Base-by-base conservation (phyloP, 2,888 invertebrate species). In the Leuctra nigra region DNA sequence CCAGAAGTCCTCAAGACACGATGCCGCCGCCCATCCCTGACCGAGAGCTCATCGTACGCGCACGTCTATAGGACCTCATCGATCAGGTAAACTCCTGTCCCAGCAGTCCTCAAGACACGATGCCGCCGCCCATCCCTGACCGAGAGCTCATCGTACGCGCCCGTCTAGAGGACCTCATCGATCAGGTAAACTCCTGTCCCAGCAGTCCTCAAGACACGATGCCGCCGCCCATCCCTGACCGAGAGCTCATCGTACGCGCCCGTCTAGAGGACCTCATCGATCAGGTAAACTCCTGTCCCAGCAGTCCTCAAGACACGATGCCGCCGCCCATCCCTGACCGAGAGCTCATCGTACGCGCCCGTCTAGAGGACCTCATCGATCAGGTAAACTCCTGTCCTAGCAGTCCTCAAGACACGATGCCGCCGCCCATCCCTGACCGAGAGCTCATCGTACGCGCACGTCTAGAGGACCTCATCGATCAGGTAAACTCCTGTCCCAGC, bases 351-450 rank as follows among this genome's bases (percentile, higher is more conserved):
- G 91, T 92, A 56, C 80, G 94, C 62, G 87, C 87, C 0, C 78
- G 90, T 53, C 77, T 95, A 0, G 92, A 95, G 72, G 93, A 95
- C 75, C 82, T 92, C 66, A 91, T 94, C 67, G 92, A 94, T 73
- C 91, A 93, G 84, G 91, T 91, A 80, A n/a, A n/a, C 23, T 93
- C 93, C 54, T 78, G 93, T 3, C 93, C 94, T 0, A 88, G 91
- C 35, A 92, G 92, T 55, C 93, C 93, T 0, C 82, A 91, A 54
- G 93, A 94, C 70, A 82, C 86, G 0, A 84, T 90, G 13, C 86
- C 91, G 47, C 84, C 91, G 60, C 89, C 91, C 14, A 83, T 92
- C 61, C 92, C 93, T 9, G 84, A 87, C 56, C 79, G 85, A 58
- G 95, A 95, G 72, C 77, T 92, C 7, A 82, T 86, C 70, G 91